These are phyloP conservation scores for Acyrthosiphon pisum DNA, from an alignment of 1,140 invertebrate genomes.

Conservation along the genomic window DNA sequence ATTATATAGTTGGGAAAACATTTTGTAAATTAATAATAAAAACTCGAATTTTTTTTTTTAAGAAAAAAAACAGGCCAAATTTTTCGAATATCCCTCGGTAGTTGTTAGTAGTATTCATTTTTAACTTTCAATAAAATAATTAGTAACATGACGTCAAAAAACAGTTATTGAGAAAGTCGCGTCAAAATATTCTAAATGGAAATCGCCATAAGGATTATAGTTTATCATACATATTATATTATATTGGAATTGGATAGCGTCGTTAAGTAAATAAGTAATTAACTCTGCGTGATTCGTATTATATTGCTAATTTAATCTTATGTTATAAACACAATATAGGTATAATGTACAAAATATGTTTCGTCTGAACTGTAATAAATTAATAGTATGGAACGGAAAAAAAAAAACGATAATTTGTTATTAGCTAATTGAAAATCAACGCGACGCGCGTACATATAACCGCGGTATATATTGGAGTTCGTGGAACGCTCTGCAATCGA, in stretches of 20 bases:
- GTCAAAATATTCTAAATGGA: not conserved
- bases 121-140: not conserved
- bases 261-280: not conserved
- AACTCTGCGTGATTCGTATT: not conserved
- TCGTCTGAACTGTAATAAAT: not conserved
- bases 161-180: not conserved
- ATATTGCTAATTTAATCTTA: not conserved
- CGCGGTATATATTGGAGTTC: not conserved
- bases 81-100: too few species aligned
- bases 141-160: not conserved
- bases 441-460: not conserved
- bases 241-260: not conserved
- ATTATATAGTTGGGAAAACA: too few species aligned
- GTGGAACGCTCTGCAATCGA: not conserved
- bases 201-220: not conserved
- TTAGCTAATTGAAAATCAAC: slow-evolving; percentile 19
- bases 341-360: not conserved
- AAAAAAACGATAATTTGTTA: not conserved
- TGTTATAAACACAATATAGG: not conserved
- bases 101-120: not conserved
- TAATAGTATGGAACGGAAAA: not conserved
- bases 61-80: too few species aligned
- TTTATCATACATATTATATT: not conserved
- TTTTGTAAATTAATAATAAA: too few species aligned
- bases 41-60: too few species aligned